These are phyloP conservation scores for Lacanobia oleracea DNA, from an alignment of 2,888 invertebrate species.

Conservation along the genomic window DNA sequence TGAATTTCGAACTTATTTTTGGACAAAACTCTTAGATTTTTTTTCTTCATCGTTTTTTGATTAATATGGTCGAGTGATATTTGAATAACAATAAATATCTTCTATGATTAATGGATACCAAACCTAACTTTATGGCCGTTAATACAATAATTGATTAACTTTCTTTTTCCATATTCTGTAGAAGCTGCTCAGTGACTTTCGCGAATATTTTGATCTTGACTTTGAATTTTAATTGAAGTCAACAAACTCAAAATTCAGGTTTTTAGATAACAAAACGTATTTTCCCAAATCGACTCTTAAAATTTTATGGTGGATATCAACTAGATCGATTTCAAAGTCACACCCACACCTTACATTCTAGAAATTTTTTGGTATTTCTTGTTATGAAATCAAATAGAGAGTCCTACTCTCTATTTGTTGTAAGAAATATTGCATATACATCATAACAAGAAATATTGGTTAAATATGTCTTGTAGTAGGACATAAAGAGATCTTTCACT, in stretches of 20 bases:
- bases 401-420: no score
- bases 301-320: neutral
- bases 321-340: neutral
- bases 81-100: neutral
- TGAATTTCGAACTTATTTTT: no score
- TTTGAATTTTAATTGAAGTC: constrained; percentile 46
- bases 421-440: no score
- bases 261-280: neutral
- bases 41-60: no score
- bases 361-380: no score
- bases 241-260: neutral
- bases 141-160: constrained; percentile 27
- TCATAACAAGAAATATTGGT: no score
- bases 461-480: no score
- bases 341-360: no score
- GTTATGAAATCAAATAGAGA: no score
- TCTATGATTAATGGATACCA: constrained; percentile 23
- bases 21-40: no score
- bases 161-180: constrained; percentile 24
- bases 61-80: no score
- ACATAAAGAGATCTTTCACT: no score
- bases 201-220: constrained; percentile 29
- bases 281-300: neutral
- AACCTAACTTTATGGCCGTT: neutral
- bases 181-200: constrained; percentile 36